These are phyloP conservation scores for Cephalopachus bancanus DNA, from an alignment of 2,797 vertebrate species.

Conservation along the genomic window DNA sequence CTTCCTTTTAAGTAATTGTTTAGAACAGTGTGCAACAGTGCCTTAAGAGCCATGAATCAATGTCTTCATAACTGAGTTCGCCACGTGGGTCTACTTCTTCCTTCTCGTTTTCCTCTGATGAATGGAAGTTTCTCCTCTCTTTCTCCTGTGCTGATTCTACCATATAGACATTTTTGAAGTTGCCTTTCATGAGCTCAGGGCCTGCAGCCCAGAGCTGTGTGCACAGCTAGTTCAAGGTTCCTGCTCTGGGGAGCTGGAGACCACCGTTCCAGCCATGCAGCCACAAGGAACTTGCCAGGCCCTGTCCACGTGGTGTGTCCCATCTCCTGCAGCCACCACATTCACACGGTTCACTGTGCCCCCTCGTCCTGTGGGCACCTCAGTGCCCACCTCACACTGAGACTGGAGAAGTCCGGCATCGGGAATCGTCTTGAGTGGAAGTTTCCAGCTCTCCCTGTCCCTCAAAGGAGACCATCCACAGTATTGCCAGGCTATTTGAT, in stretches of 20 bases:
- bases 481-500: neutral
- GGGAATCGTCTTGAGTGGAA: too few species aligned
- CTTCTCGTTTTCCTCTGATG: neutral
- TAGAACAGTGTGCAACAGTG: neutral
- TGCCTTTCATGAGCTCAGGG: neutral
- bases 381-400: neutral
- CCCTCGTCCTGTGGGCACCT: neutral
- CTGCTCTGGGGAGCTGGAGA: neutral
- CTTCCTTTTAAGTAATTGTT: neutral
- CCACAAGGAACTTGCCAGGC: neutral
- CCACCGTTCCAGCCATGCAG: neutral
- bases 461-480: neutral
- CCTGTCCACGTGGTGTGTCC: neutral
- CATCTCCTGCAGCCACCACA: neutral
- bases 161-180: neutral
- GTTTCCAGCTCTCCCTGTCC: neutral
- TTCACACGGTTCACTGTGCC: neutral
- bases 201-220: neutral
- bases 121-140: neutral
- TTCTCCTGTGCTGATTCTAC: neutral
- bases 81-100: neutral
- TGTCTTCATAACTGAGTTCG: neutral
- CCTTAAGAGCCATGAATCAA: neutral
- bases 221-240: neutral
- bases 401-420: neutral